Percentiles rank a stretch among this genome's conserved stretches.
Evolutionary conservation across 1,140 invertebrate species (phyloP).

Genomic region (Theocolax elegans): DNA sequence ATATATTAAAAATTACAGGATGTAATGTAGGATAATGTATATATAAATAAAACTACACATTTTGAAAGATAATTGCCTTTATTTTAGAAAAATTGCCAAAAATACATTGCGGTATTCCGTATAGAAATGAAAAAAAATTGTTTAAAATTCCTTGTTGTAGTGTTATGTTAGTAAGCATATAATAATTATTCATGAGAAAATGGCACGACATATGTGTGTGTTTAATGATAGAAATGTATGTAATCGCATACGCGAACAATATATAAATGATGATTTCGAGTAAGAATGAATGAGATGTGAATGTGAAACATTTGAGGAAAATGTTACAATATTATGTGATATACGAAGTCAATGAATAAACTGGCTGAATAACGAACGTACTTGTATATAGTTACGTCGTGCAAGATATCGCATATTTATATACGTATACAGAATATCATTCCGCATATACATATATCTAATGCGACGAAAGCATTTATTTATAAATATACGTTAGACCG

Average conservation of each 20-base stretch:
- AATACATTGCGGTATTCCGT: slow-evolving; percentile 48
- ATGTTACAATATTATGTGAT: not conserved
- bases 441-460: not conserved
- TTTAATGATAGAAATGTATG: not conserved
- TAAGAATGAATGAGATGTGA: not conserved
- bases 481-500: too few relatives aligned
- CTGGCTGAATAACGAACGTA: slow-evolving; percentile 20
- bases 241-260: not conserved
- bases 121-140: slow-evolving; percentile 46
- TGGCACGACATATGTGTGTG: slow-evolving; percentile 29
- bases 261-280: not conserved
- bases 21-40: not conserved
- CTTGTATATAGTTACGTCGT: not conserved
- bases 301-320: not conserved
- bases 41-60: not conserved
- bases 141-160: slow-evolving; percentile 39
- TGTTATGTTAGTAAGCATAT: slow-evolving; percentile 51
- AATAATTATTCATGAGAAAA: slow-evolving; percentile 28
- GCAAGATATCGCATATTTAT: not conserved
- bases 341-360: slow-evolving; percentile 4
- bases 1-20: too few relatives aligned
- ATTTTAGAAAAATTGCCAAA: slow-evolving; percentile 49
- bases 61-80: slow-evolving; percentile 39
- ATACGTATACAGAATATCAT: not conserved
- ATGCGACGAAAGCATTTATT: too few relatives aligned